Evolutionary conservation across 2,888 invertebrate genomes (phyloP).

Genomic region (Acronicta aceris): DNA sequence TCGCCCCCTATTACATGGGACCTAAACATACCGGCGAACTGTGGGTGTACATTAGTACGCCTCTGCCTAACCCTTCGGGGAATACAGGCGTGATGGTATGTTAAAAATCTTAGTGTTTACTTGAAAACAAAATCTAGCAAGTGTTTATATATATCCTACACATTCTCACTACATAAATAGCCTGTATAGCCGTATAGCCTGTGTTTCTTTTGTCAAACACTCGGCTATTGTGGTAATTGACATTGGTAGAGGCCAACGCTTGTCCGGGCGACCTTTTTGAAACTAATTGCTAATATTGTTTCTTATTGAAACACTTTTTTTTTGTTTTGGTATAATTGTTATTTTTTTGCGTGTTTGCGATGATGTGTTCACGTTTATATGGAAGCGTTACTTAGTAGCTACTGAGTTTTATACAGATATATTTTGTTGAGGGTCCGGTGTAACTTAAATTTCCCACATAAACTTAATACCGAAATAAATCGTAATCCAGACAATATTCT

Average conservation of each 20-base stretch:
- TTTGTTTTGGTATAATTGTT: constrained; percentile 38
- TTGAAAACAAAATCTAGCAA: too few species aligned
- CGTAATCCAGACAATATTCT: too few species aligned
- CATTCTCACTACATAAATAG: constrained; percentile 36
- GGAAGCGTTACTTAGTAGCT: neutral
- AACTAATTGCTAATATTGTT: constrained; percentile 63
- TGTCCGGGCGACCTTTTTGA: constrained; percentile 71
- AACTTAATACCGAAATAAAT: too few species aligned
- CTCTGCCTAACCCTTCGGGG: too few species aligned
- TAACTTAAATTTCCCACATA: too few species aligned
- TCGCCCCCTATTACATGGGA: too few species aligned
- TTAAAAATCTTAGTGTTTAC: too few species aligned
- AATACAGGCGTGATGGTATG: too few species aligned
- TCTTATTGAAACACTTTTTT: constrained; percentile 38
- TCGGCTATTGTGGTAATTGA: constrained; percentile 70
- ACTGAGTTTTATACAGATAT: neutral
- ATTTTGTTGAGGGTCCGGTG: neutral
- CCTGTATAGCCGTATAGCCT: constrained; percentile 9
- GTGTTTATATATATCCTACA: constrained; percentile 26
- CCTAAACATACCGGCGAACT: too few species aligned
- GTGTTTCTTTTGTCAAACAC: constrained; percentile 57
- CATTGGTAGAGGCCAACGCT: constrained; percentile 74
- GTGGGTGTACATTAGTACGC: too few species aligned
- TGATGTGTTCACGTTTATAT: neutral
- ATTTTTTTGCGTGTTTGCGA: constrained; percentile 21